Base-by-base conservation (phyloP, 2,113 vertebrate genomes). In the Hemibagrus wyckioides region DNA sequence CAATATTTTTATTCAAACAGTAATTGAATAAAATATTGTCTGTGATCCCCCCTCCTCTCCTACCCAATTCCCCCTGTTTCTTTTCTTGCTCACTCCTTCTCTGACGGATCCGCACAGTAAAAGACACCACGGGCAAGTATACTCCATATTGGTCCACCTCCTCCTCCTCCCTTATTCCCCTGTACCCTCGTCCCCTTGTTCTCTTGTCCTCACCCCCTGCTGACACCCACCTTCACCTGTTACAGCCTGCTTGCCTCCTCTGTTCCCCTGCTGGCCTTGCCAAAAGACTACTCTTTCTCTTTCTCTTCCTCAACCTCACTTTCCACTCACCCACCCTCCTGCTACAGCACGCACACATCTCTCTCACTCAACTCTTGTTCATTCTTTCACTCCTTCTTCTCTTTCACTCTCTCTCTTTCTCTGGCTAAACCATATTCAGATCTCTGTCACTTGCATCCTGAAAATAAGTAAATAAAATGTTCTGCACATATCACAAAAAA, bases 11-110 rank as follows among this genome's bases (percentile, higher is more conserved):
- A 99, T 99, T 99, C 98, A 99, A 99, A 97, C 93, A 93, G 95
- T 97, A 93, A 99, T 99, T 99, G 97, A 98, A 99, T 99, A 99
- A 99, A 99, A 99, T 99, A 99, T 99, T 99, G 97, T 99, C 96
- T 99, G 98, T 99, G 96, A 99, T 96, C 96, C 93, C 95, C 95
- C 93, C 90, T 85, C 88, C 82, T 97, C 96, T 94, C 85, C 85
- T 79, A 95, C 96, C 97, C 97, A 80, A 54, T 57, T 69, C 84
- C 95, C 96, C 96, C 94, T 96, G 96, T 98, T 97, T 97, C 97
- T 98, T 98, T 97, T 99, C 97, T 97, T 99, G 97, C 97, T 97
- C 97, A 96, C 97, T 97, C 96, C 97, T 95, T 98, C 97, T 99
- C 96, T 98, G 97, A 97, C 96, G 98, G 98, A 99, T 97, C 97